phyloP scores from a whole-genome alignment of 2,113 vertebrate genomes.

The Catharus fuscescens region DNA sequence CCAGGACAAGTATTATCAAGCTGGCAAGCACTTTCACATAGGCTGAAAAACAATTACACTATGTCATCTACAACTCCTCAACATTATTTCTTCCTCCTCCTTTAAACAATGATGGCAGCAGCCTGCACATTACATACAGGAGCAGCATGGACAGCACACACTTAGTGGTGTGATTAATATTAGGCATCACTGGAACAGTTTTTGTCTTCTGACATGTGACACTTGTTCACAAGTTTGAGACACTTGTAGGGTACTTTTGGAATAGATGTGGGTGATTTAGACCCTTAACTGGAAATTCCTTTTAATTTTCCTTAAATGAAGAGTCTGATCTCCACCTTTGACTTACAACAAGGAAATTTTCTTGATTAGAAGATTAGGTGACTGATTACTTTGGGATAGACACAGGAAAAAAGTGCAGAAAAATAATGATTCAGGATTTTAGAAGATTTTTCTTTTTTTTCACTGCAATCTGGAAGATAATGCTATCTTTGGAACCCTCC shows the following conservation, averaged over 20 bases:
- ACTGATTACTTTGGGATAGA: not conserved
- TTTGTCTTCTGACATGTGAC: not conserved
- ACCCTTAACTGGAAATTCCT: not conserved
- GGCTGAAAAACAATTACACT: conserved; percentile 44
- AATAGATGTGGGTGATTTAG: not conserved
- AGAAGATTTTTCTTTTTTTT: not conserved
- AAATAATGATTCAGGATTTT: not conserved
- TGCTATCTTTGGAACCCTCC: not conserved
- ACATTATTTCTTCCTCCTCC: not conserved
- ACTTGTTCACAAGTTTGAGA: not conserved
- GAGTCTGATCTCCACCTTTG: not conserved
- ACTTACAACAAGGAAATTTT: not conserved
- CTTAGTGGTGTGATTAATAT: not conserved
- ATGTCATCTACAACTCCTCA: not conserved
- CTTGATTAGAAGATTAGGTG: not conserved
- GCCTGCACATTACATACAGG: not conserved
- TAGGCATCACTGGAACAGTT: not conserved
- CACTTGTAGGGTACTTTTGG: not conserved
- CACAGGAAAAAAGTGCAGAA: not conserved
- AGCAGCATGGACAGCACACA: not conserved
- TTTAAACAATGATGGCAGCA: not conserved
- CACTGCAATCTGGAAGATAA: not conserved
- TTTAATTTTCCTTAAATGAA: not conserved
- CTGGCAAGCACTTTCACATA: not conserved
- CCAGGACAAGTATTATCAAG: conserved; percentile 48